Conservation (phyloP, 2,113 vertebrate species). For the Riparia riparia region DNA sequence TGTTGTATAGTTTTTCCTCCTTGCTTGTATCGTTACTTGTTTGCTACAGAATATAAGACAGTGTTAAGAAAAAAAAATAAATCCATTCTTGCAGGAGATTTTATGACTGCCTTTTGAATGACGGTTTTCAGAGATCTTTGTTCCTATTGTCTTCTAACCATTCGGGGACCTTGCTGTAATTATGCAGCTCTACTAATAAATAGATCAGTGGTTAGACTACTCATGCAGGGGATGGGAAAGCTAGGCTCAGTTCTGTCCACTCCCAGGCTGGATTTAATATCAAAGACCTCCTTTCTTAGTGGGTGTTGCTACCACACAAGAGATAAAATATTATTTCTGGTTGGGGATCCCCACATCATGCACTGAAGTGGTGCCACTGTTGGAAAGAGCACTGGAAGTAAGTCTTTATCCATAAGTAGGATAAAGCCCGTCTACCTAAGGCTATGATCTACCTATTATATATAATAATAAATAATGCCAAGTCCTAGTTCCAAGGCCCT, state of each 20-base stretch:
- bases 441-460: neutral
- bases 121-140: neutral
- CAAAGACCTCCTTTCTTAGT: neutral
- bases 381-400: neutral
- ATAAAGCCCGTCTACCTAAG: neutral
- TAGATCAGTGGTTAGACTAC: neutral
- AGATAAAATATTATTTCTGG: neutral
- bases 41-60: neutral
- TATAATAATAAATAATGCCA: neutral
- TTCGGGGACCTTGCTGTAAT: neutral
- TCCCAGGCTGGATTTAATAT: neutral
- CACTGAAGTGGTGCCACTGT: neutral
- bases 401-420: neutral
- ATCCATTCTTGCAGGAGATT: neutral
- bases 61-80: neutral
- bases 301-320: neutral
- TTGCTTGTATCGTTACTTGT: neutral
- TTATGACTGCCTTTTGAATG: neutral
- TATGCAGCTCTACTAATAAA: neutral
- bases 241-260: neutral
- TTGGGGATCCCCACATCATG: neutral
- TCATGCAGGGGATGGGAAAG: neutral
- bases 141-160: neutral
- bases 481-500: neutral
- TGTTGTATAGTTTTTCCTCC: neutral